Conservation (phyloP, 1,140 invertebrate genomes). For the Cataglyphis hispanica region DNA sequence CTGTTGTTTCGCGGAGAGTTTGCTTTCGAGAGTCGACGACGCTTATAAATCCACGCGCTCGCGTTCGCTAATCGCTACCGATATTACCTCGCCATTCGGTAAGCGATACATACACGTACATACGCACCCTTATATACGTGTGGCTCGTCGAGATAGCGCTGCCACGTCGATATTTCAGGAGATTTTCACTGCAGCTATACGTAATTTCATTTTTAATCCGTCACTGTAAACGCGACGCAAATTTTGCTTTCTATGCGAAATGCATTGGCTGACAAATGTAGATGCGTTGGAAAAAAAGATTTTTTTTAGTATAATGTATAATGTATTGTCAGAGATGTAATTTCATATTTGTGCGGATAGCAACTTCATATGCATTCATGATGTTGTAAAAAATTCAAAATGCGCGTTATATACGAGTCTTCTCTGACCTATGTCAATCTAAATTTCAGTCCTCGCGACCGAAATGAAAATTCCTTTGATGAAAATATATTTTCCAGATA, state of each 20-base stretch:
- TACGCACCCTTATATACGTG: slow-evolving; percentile 41
- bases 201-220: slow-evolving; percentile 69
- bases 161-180: slow-evolving; percentile 62
- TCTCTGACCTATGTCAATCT: not conserved
- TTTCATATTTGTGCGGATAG: not conserved
- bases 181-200: not conserved
- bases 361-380: not conserved
- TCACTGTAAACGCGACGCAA: not conserved
- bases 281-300: not conserved
- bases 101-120: slow-evolving; percentile 60
- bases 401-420: not conserved
- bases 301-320: slow-evolving; percentile 14
- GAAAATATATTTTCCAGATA: not conserved
- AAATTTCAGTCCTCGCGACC: not conserved
- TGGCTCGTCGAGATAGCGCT: slow-evolving; percentile 63
- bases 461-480: not conserved
- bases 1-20: slow-evolving; percentile 9
- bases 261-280: not conserved
- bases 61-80: slow-evolving; percentile 55
- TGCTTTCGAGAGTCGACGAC: not conserved
- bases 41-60: slow-evolving; percentile 35
- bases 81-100: slow-evolving; percentile 55
- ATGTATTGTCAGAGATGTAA: not conserved
- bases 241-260: not conserved
- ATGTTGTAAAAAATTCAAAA: slow-evolving; percentile 27